A percentile compares a stretch with the other conserved stretches of the same genome.
Evolutionary conservation across 2,888 invertebrate species (phyloP).

Genomic region (Pollenia angustigena): DNA sequence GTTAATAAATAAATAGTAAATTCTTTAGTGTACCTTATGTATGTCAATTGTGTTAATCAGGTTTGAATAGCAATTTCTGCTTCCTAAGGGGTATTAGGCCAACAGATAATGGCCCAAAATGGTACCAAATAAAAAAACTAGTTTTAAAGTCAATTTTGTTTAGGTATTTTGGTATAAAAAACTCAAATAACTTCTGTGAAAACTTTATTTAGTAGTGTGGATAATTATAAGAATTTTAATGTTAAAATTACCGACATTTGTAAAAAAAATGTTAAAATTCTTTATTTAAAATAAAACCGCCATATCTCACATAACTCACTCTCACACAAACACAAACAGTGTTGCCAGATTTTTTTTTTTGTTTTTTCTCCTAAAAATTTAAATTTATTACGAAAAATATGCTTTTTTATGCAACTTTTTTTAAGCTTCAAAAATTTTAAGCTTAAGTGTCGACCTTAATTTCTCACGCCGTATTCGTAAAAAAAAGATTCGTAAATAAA

Average conservation of each 20-base stretch:
- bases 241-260: constrained; percentile 7
- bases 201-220: neutral
- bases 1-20: too few relatives aligned
- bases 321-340: neutral
- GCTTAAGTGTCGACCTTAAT: too few relatives aligned
- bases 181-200: constrained; percentile 1
- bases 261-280: neutral
- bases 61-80: too few relatives aligned
- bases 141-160: neutral
- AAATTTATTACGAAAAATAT: too few relatives aligned
- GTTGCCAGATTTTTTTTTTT: too few relatives aligned
- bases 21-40: too few relatives aligned
- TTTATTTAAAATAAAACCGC: neutral
- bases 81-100: neutral
- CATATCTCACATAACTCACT: neutral
- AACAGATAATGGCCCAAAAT: neutral
- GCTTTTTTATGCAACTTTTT: too few relatives aligned
- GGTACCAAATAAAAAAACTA: neutral
- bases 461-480: too few relatives aligned
- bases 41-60: too few relatives aligned
- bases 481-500: too few relatives aligned
- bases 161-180: neutral
- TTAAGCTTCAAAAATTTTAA: too few relatives aligned
- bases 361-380: too few relatives aligned
- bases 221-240: constrained; percentile 22